Base-by-base conservation (phyloP, 2,797 vertebrate genomes). In the Staurois parvus region DNA sequence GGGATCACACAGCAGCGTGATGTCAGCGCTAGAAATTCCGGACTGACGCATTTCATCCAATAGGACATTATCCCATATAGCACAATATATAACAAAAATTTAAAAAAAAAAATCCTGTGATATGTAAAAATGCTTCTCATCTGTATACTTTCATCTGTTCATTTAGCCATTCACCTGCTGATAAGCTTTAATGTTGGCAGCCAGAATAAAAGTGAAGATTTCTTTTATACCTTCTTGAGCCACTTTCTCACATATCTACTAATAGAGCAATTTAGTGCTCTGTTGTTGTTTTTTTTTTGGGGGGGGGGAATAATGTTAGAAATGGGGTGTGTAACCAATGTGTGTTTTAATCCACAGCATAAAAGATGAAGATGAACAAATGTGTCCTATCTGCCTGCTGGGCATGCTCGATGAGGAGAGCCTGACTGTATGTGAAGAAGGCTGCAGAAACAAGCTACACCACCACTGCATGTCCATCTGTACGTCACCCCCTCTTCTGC, bases 381-480 rank as follows among this genome's bases (percentile, higher is more conserved):
- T 97, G 96, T 97, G 96, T 90, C 96, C 96, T 5, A 97, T 97
- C 88, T 97, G 96, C 90, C 91, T 97, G 88, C 80, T 97, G 93
- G 96, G 96, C 90, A 97, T 97, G 96, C 92, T 97, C 88, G 96
- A 97, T 70, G 96, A 97, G 88, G 96, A 97, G 84, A 97, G 96
- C 78, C 94, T 97, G 62, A 97, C 96, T 0, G 96, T 97, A 83
- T 97, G 96, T 91, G 96, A 97, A 88, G 96, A 97, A 28, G 96
- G 96, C 89, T 97, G 96, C 91, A 92, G 96, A 87, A 97, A 97
- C 89, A 97, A 97, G 90, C 93, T 97, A 82, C 96, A 97, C 90
- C 96, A 97, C 88, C 96, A 97, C 89, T 97, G 96, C 96, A 97
- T 97, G 96, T 97, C 96, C 68, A 97, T 97, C 90, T 97, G 96